Conservation (phyloP, 2,888 invertebrate genomes). For the Lasioglossum malachurum region DNA sequence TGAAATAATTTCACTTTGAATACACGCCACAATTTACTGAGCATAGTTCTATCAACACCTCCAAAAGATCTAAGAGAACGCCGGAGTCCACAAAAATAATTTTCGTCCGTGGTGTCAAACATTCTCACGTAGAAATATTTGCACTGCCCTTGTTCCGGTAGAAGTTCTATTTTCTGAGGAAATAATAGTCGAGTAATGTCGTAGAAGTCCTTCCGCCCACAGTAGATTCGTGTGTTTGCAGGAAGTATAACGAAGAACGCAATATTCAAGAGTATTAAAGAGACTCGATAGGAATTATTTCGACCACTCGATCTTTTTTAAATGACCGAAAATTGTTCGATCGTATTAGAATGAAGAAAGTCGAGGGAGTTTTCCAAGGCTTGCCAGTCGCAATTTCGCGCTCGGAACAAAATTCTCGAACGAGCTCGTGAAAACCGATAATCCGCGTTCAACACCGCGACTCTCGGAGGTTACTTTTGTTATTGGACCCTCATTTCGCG, state of each 20-base stretch:
- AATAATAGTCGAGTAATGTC: slow-evolving; percentile 10
- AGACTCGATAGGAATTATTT: not conserved
- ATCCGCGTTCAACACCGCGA: slow-evolving; percentile 63
- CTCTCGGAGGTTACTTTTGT: slow-evolving; percentile 70
- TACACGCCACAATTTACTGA: not conserved
- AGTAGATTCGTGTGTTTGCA: not conserved
- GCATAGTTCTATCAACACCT: not conserved
- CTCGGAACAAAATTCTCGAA: slow-evolving; percentile 56
- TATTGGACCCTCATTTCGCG: slow-evolving; percentile 61
- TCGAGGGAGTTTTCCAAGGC: slow-evolving; percentile 19
- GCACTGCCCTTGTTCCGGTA: not conserved
- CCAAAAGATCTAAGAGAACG: not conserved
- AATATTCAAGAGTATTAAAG: not conserved
- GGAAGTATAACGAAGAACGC: not conserved
- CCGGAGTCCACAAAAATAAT: not conserved
- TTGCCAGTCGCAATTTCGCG: slow-evolving; percentile 46
- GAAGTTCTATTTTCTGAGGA: slow-evolving; percentile 26
- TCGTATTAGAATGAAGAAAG: not conserved
- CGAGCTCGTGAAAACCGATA: slow-evolving; percentile 60
- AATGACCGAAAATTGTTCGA: not conserved
- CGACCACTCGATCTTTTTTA: not conserved
- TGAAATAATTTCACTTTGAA: not conserved
- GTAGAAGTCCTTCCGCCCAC: not conserved
- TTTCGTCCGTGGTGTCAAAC: not conserved
- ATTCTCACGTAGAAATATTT: slow-evolving; percentile 35